Conservation (phyloP, 2,113 vertebrate genomes). For the Perca flavescens region DNA sequence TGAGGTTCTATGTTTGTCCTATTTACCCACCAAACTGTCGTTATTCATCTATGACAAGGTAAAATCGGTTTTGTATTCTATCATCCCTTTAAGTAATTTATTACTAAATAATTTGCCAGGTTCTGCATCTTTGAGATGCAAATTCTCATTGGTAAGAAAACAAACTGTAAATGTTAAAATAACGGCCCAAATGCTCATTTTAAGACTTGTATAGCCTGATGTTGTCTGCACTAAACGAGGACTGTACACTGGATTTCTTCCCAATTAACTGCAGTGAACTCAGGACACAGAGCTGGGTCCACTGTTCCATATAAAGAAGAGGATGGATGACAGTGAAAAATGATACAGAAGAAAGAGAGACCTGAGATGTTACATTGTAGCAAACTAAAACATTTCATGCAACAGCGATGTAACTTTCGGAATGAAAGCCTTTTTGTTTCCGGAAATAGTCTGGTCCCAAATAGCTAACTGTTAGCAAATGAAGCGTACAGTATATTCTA, state of each 20-base stretch:
- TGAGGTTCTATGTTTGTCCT: too few species aligned
- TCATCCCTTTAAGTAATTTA: neutral
- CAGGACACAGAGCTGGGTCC: neutral
- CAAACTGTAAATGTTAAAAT: neutral
- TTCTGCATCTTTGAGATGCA: neutral
- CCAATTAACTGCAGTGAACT: constrained; percentile 19
- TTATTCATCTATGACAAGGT: too few species aligned
- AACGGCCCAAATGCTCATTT: neutral
- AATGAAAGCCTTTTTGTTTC: too few species aligned
- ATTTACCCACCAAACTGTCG: too few species aligned
- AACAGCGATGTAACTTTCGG: too few species aligned
- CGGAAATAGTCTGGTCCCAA: too few species aligned
- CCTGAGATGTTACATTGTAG: too few species aligned
- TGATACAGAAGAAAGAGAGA: too few species aligned
- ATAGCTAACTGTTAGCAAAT: too few species aligned
- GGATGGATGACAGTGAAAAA: constrained; percentile 2
- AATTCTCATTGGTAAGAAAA: neutral
- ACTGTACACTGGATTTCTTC: neutral
- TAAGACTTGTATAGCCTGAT: neutral
- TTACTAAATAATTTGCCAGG: neutral
- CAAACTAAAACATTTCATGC: too few species aligned
- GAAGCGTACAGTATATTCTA: too few species aligned
- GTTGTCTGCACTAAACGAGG: neutral
- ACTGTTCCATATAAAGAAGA: neutral
- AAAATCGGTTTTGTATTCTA: too few species aligned